A percentile compares a stretch with the other conserved stretches of the same genome.
phyloP scores from a whole-genome alignment of 1,140 invertebrate species.

The Spodoptera litura region DNA sequence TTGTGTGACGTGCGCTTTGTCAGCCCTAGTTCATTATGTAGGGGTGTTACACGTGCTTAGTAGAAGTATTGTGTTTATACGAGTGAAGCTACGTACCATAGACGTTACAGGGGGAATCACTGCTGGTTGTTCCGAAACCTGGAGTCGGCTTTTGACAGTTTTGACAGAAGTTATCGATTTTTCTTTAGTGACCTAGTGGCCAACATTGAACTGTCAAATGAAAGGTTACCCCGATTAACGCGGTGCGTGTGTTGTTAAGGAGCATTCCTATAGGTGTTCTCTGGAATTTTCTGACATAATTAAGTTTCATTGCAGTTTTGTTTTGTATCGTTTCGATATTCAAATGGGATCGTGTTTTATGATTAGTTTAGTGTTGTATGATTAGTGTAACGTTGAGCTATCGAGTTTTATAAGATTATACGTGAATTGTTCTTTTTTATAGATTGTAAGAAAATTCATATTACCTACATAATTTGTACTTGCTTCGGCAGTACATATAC shows the following conservation, averaged over 20 bases:
- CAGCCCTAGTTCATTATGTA: not conserved
- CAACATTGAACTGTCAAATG: slow-evolving; percentile 17
- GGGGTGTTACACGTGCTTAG: not conserved
- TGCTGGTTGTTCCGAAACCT: no score
- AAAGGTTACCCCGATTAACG: not conserved
- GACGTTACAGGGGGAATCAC: not conserved
- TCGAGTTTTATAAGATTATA: no score
- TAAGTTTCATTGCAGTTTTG: no score
- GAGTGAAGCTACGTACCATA: not conserved
- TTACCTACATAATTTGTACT: no score
- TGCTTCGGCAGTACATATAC: slow-evolving; percentile 51
- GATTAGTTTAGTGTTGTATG: no score
- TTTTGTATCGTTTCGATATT: no score
- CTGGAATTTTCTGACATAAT: no score
- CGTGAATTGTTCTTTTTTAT: no score
- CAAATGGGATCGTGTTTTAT: no score
- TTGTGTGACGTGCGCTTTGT: not conserved
- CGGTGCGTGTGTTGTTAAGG: not conserved
- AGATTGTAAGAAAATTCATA: no score
- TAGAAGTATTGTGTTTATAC: no score
- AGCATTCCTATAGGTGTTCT: not conserved
- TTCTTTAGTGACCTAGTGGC: slow-evolving; percentile 18
- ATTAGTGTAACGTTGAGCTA: no score
- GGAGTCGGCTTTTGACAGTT: not conserved
- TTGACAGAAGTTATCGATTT: slow-evolving; percentile 13